Evolutionary conservation across 2,113 vertebrate genomes (phyloP).

Genomic region (Hippocampus abdominalis): DNA sequence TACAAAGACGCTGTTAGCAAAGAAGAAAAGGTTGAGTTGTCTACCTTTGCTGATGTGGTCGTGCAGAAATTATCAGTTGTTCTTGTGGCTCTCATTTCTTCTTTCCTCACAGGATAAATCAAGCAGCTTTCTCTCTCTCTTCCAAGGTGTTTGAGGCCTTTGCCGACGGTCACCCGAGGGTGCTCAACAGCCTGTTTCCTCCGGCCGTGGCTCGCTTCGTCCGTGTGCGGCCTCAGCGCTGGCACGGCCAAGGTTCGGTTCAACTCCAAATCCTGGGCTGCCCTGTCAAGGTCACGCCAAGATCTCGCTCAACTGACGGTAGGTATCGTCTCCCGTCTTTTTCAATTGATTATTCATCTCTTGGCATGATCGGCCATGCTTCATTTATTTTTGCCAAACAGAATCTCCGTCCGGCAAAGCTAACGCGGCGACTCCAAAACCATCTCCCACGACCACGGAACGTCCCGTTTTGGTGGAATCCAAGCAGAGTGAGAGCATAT

Average conservation of each 20-base stretch:
- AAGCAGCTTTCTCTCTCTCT: neutral
- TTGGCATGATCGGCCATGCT: neutral
- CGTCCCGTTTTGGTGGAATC: slow-evolving; percentile 58
- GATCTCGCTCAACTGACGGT: slow-evolving; percentile 25
- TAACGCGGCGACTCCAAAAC: slow-evolving; percentile 13
- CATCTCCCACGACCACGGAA: slow-evolving; percentile 38
- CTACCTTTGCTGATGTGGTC: neutral
- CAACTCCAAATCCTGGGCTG: slow-evolving; percentile 78
- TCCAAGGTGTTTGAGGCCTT: slow-evolving; percentile 79
- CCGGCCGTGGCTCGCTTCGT: slow-evolving; percentile 74
- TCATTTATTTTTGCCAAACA: slow-evolving; percentile 10
- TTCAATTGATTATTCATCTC: neutral
- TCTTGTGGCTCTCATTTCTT: neutral
- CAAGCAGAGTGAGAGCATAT: slow-evolving; percentile 49
- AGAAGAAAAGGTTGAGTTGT: slow-evolving; percentile 73
- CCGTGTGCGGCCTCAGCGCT: slow-evolving; percentile 70
- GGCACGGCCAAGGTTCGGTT: slow-evolving; percentile 64
- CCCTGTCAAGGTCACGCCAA: slow-evolving; percentile 46
- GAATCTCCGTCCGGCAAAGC: slow-evolving; percentile 37
- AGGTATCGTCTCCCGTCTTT: neutral
- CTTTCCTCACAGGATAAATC: neutral
- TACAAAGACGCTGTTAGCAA: slow-evolving; percentile 71
- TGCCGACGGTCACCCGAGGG: slow-evolving; percentile 58
- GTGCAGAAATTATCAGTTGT: neutral
- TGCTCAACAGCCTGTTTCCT: slow-evolving; percentile 78